Conservation (phyloP, 2,888 invertebrate genomes). For the Busseola fusca region DNA sequence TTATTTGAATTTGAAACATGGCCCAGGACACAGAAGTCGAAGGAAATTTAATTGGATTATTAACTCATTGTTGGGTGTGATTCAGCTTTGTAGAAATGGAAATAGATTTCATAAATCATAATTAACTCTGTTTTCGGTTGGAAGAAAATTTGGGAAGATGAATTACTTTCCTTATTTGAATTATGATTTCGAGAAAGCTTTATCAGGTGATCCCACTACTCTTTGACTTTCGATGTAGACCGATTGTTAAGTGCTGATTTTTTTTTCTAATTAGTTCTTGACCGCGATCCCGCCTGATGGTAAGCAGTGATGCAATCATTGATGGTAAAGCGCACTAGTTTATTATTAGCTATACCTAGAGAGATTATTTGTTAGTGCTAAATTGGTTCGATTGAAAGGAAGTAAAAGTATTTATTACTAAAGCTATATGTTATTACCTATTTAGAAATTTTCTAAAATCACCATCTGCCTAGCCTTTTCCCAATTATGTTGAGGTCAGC, state of each 20-base stretch:
- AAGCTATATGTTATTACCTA: background rate
- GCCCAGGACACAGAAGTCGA: conserved; percentile 83
- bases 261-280: no score
- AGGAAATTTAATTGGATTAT: conserved; percentile 88
- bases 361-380: background rate
- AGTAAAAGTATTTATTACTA: background rate
- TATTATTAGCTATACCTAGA: no score
- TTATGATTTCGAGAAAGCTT: conserved; percentile 33
- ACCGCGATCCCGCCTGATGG: no score
- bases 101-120: conserved; percentile 74
- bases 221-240: background rate
- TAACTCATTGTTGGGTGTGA: conserved; percentile 80
- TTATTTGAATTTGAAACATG: conserved; percentile 87
- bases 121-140: conserved; percentile 70
- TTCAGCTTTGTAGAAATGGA: conserved; percentile 73
- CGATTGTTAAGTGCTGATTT: no score
- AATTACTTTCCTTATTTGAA: conserved; percentile 60
- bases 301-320: no score
- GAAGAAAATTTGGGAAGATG: conserved; percentile 66
- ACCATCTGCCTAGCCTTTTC: background rate
- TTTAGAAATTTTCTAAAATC: background rate
- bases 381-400: no score
- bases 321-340: no score
- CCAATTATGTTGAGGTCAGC: background rate
- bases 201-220: conserved; percentile 26